These are phyloP conservation scores for Ursus arctos DNA, from an alignment of 2,113 vertebrate genomes.

Conservation along the genomic window DNA sequence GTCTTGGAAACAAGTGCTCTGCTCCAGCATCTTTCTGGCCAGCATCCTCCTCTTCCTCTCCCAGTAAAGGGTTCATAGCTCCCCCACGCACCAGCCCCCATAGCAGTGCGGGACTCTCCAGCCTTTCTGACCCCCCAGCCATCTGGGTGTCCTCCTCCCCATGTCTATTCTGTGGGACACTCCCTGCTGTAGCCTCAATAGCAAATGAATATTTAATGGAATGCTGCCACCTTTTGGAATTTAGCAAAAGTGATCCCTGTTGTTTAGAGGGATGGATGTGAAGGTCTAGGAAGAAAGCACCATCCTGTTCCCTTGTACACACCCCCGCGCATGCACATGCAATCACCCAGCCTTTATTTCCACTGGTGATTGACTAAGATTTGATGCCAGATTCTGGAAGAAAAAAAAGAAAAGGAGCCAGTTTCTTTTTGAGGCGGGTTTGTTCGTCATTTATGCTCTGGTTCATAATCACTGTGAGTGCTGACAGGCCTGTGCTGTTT, in stretches of 20 bases:
- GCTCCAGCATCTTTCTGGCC: background rate
- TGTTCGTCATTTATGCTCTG: background rate
- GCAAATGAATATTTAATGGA: constrained; percentile 72
- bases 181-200: background rate
- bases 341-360: background rate
- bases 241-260: constrained; percentile 50
- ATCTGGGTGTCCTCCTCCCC: background rate
- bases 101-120: background rate
- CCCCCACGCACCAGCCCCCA: background rate
- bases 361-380: background rate
- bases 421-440: background rate
- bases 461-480: fast-evolving
- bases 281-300: background rate
- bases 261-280: background rate
- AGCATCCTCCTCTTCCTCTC: background rate
- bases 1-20: background rate
- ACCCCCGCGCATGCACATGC: fast-evolving
- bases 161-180: background rate
- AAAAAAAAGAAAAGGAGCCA: background rate
- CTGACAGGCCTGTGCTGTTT: background rate
- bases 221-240: constrained; percentile 84
- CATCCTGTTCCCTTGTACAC: fast-evolving
- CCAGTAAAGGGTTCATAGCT: background rate
- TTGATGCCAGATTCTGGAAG: background rate
- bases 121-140: background rate